Evolutionary conservation across 2,113 vertebrate species (phyloP).

Genomic region (Bos javanicus): DNA sequence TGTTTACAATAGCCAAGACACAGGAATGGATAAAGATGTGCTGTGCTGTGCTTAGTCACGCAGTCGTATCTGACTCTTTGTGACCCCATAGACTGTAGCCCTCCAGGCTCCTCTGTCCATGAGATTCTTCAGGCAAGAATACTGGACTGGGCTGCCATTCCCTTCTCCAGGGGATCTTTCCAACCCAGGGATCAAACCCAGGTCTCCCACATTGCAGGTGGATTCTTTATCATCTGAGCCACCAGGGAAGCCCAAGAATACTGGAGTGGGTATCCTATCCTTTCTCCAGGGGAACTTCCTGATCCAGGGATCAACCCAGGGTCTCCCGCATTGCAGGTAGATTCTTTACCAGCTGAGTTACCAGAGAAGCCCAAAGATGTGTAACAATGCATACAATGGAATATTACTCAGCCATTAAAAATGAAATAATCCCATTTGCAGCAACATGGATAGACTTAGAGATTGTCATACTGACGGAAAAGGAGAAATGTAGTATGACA

Average conservation of each 20-base stretch:
- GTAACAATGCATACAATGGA: neutral
- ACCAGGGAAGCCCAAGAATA: neutral
- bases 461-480: neutral
- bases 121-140: neutral
- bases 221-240: neutral
- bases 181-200: neutral
- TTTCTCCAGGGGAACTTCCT: neutral
- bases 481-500: neutral
- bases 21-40: neutral
- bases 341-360: neutral
- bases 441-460: neutral
- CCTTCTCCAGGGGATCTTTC: neutral
- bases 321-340: neutral
- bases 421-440: neutral
- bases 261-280: neutral
- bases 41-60: neutral
- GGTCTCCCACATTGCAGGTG: neutral
- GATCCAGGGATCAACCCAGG: neutral
- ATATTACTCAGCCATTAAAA: neutral
- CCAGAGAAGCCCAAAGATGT: neutral
- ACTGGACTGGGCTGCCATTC: neutral
- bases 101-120: neutral
- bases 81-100: neutral
- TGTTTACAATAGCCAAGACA: neutral
- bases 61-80: neutral